Conservation (phyloP, 1,140 invertebrate species). For the Pseudoatta argentina region DNA sequence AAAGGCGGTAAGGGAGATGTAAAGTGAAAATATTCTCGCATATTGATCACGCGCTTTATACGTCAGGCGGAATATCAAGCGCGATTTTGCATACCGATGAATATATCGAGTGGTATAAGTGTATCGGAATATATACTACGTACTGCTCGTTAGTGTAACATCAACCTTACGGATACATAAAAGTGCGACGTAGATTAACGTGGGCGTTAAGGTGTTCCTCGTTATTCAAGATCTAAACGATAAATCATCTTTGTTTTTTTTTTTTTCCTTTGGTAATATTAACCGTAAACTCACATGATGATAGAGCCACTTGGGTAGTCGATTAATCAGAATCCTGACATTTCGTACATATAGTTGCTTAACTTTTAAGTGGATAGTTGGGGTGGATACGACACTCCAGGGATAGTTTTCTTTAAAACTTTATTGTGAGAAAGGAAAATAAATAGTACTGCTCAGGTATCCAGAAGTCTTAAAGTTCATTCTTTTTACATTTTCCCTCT, state of each 20-base stretch:
- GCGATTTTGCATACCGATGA: slow-evolving; percentile 52
- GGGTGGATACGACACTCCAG: no score
- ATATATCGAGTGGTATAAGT: slow-evolving; percentile 23
- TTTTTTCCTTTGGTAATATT: neutral
- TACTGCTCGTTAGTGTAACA: slow-evolving; percentile 17
- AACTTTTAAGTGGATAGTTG: neutral
- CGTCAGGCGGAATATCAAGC: slow-evolving; percentile 50
- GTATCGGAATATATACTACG: neutral
- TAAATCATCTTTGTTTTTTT: slow-evolving; percentile 7
- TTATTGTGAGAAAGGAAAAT: no score
- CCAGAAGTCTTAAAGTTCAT: no score
- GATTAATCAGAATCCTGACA: slow-evolving; percentile 31
- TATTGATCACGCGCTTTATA: slow-evolving; percentile 52
- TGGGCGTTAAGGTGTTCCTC: neutral
- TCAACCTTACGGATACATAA: slow-evolving; percentile 6
- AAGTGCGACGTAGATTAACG: slow-evolving; percentile 14
- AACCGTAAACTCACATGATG: neutral
- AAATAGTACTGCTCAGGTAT: no score
- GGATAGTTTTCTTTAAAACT: no score
- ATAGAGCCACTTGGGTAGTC: neutral
- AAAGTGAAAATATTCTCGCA: slow-evolving; percentile 55
- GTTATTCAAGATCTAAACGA: slow-evolving; percentile 4
- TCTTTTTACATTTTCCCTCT: no score
- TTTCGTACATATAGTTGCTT: neutral
- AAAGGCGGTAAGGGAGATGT: slow-evolving; percentile 57